A percentile compares a stretch with the other conserved stretches of the same genome.
These are phyloP conservation scores for Osmoderma eremita DNA, from an alignment of 2,888 invertebrate genomes.

Conservation along the genomic window DNA sequence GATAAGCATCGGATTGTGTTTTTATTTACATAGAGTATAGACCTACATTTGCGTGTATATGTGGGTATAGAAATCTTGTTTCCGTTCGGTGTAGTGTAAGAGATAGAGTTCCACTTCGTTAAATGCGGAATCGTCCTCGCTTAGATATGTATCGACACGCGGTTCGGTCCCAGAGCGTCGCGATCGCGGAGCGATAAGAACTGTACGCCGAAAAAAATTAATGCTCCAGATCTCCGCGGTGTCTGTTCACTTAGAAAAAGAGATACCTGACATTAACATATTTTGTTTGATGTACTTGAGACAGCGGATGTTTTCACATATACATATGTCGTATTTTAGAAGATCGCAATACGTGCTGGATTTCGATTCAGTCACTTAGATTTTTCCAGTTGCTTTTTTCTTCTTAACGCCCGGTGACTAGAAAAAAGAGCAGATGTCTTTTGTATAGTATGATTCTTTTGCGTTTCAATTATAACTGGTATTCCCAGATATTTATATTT, in stretches of 20 bases:
- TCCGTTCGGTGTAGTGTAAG: neutral
- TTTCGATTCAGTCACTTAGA: too few relatives aligned
- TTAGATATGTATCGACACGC: conserved; percentile 16
- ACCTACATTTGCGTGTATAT: neutral
- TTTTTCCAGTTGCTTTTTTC: too few relatives aligned
- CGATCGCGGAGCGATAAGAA: too few relatives aligned
- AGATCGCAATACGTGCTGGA: neutral
- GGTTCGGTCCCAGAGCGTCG: neutral
- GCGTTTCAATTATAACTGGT: too few relatives aligned
- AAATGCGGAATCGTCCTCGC: neutral
- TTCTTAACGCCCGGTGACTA: too few relatives aligned
- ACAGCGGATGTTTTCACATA: neutral
- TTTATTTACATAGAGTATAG: neutral
- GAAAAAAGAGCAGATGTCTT: too few relatives aligned
- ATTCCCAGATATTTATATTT: too few relatives aligned
- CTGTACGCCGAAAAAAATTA: neutral
- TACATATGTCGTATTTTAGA: neutral
- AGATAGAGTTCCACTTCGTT: conserved; percentile 6
- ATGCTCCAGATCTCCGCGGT: neutral
- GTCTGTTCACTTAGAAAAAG: neutral
- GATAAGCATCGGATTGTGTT: too few relatives aligned
- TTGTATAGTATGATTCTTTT: too few relatives aligned
- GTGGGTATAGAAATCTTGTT: neutral
- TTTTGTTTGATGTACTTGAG: neutral
- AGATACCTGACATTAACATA: neutral